Percentiles rank a stretch among this genome's conserved stretches.
Conservation (phyloP, 2,113 vertebrate species). For the Abramis brama region DNA sequence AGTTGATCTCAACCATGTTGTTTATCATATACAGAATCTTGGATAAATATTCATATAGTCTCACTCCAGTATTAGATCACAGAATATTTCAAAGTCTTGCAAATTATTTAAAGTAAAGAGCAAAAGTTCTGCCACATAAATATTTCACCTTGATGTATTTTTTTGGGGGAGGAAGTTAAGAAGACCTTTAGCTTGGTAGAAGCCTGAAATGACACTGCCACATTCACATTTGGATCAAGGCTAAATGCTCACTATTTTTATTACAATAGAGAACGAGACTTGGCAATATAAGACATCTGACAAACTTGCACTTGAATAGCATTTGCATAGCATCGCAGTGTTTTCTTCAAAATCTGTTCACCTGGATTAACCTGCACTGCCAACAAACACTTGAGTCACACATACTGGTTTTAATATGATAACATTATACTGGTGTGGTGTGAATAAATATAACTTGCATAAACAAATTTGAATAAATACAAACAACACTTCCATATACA, state of each 20-base stretch:
- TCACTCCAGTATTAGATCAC: background rate
- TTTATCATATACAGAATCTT: background rate
- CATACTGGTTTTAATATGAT: too few relatives aligned
- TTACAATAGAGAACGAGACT: background rate
- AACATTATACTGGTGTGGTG: too few relatives aligned
- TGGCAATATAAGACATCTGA: too few relatives aligned
- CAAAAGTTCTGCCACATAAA: background rate
- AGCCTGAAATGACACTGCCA: background rate
- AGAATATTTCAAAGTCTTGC: background rate
- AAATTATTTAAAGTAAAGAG: constrained; percentile 4
- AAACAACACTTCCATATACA: too few relatives aligned
- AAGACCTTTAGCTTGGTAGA: background rate
- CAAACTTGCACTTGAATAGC: too few relatives aligned
- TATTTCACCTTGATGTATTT: constrained; percentile 33
- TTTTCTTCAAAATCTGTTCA: background rate
- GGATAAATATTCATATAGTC: constrained; percentile 4
- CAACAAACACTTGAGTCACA: too few relatives aligned
- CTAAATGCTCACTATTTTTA: background rate
- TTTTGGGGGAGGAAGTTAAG: background rate
- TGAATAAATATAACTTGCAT: too few relatives aligned
- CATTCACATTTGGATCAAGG: background rate
- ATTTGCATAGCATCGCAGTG: too few relatives aligned
- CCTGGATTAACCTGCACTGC: background rate
- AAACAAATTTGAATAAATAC: too few relatives aligned
- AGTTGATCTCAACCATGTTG: background rate